Evolutionary conservation across 2,113 vertebrate genomes (phyloP).

Genomic region (Cheirogaleus medius): DNA sequence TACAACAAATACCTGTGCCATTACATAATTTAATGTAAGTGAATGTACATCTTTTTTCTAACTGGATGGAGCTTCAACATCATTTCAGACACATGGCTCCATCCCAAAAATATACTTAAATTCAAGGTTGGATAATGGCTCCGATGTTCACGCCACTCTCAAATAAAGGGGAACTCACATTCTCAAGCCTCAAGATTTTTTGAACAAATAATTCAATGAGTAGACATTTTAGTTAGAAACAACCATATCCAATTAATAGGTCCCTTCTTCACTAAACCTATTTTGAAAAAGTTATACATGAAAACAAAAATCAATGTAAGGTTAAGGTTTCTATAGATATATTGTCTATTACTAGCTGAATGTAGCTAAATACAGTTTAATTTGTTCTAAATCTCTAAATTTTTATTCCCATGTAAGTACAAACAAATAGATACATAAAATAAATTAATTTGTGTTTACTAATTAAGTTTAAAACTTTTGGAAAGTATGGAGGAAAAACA

Average conservation of each 20-base stretch:
- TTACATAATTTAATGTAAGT: background rate
- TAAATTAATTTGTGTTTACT: background rate
- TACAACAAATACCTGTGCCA: background rate
- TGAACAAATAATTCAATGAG: background rate
- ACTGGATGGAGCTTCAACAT: background rate
- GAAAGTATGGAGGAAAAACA: background rate
- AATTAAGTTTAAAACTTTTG: background rate
- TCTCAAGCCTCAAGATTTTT: background rate
- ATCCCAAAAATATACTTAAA: background rate
- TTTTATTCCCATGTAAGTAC: constrained; percentile 32
- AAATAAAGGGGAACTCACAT: background rate
- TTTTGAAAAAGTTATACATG: constrained; percentile 41
- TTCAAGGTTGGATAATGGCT: background rate
- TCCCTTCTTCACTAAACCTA: constrained; percentile 22
- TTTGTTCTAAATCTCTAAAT: constrained; percentile 64
- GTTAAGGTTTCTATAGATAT: constrained; percentile 71
- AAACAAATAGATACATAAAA: background rate
- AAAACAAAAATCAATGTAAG: constrained; percentile 71
- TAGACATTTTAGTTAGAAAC: background rate
- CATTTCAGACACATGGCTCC: background rate
- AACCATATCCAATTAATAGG: background rate
- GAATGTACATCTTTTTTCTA: background rate
- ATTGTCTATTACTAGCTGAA: constrained; percentile 53
- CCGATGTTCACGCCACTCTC: background rate
- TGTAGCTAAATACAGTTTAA: constrained; percentile 62